Evolutionary conservation across 2,113 vertebrate genomes (phyloP), one percentile per base, ranked within the genome.

Genomic region (Trachemys scripta): DNA sequence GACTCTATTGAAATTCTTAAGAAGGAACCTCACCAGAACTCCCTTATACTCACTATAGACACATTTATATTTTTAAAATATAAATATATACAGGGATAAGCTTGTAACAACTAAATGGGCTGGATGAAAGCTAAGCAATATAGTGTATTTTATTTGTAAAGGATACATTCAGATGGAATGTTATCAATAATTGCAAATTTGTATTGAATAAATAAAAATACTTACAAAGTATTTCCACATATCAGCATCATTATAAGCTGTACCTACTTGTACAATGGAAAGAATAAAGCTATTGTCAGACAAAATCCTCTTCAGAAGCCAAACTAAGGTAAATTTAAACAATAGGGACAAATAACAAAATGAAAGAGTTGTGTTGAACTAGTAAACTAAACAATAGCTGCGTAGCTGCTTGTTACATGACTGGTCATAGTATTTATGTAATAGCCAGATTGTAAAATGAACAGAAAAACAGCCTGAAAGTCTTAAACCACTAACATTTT

Each of bases 311-410:
- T 72, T 75, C 84, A 93, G 88, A 94, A 94, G 51, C 54, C 81
- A 76, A 81, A 90, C 31, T 75, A 94, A 90, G 92, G 88, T 96
- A 95, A 95, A 97, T 95, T 95, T 93, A 95, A 96, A 88, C 87
- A 93, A 92, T 56, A 96, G 95, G 93, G 95, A 62, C 87, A 97
- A 97, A 96, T 84, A 92, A 83, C 81, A 80, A 95, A 96, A 95
- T 84, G 92, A 89, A 95, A 86, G 95, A 96, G 95, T 91, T 96
- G 79, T 92, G 89, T 65, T 92, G 95, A 1, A 0, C 87, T 88
- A 42, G 85, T 95, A 95, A 94, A 93, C 90, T 86, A 89, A 91
- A 94, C 93, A 95, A 94, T 92, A 95, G 86, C 92, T 90, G 88
- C 0, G 1, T 29, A 92, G 89, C 1, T 17, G 82, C 92, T 97